Base-by-base conservation (phyloP, 2,797 vertebrate species). In the Catamblyrhynchus diadema region DNA sequence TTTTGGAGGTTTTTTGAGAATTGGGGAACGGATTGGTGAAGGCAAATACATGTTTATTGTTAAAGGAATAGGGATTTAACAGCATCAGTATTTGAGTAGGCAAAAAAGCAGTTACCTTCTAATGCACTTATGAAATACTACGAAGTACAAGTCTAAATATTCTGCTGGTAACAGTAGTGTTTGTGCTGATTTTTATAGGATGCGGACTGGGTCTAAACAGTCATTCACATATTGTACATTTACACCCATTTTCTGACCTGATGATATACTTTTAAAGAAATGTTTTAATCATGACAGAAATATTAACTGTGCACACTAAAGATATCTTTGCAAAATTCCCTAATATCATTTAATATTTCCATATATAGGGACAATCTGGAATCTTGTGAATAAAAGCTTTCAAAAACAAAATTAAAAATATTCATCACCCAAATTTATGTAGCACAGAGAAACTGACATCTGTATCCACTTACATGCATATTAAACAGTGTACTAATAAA, bases 381-480 rank as follows among this genome's bases (percentile, higher is more conserved):
- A 71, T 90, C 92, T 77, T 85, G 30, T 93, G 88, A 93, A 95
- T 91, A 94, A 91, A 85, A 92, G 81, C 72, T 92, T 91, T 94
- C 78, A 33, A 94, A 91, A 91, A 74, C 93, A 96, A 80, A 94
- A 93, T 95, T 95, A 94, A 93, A 95, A 91, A 93, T 93, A 96
- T 93, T 91, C 93, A 93, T 94, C 92, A 91, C 86, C 56, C 88
- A 91, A 87, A 94, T 96, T 95, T 93, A 74, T 91, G 86, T 89
- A 91, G 45, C 61, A 48, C 79, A 92, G 84, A 87, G 74, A 94
- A 95, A 92, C 48, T 85, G 84, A 95, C 94, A 94, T 95, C 95
- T 97, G 95, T 88, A 95, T 91, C 96, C 96, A 95, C 94, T 97
- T 95, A 77, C 54, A 90, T 83, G 67, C 75, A 69, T 91, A 89